Percentiles rank a stretch among this genome's conserved stretches.
Conservation (phyloP, 2,113 vertebrate species). For the Poecile atricapillus region DNA sequence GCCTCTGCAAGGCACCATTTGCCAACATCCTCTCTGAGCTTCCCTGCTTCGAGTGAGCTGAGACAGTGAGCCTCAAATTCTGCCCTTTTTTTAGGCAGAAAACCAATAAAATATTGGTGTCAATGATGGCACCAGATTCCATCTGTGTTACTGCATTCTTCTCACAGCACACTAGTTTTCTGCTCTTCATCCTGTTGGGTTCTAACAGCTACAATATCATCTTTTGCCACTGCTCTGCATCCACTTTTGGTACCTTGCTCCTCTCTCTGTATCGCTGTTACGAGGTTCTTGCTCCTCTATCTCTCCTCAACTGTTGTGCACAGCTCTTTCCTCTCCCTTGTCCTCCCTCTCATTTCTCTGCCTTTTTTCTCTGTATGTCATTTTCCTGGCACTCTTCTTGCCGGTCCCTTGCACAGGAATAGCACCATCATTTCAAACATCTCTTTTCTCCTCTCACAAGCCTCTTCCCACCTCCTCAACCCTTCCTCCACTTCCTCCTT, state of each 20-base stretch:
- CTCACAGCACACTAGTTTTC: neutral
- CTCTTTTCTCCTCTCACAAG: neutral
- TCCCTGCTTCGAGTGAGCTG: neutral
- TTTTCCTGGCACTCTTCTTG: neutral
- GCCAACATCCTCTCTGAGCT: neutral
- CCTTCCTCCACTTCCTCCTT: neutral
- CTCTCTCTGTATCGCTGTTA: neutral
- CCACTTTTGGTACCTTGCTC: neutral
- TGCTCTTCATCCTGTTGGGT: neutral
- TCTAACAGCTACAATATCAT: neutral
- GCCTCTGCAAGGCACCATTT: neutral
- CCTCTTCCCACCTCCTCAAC: neutral
- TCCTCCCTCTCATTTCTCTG: neutral
- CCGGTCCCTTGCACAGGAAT: neutral
- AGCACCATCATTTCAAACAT: neutral
- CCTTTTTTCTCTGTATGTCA: neutral
- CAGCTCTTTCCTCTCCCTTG: neutral
- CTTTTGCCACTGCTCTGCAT: neutral
- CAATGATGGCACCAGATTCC: neutral
- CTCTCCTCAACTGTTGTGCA: neutral
- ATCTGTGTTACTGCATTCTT: neutral
- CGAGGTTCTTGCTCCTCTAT: accelerated
- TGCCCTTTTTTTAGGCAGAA: neutral
- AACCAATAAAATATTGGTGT: neutral
- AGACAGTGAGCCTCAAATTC: neutral